A percentile compares a stretch with the other conserved stretches of the same genome.
Conservation (phyloP, 2,888 invertebrate species). For the Smittia sp. region DNA sequence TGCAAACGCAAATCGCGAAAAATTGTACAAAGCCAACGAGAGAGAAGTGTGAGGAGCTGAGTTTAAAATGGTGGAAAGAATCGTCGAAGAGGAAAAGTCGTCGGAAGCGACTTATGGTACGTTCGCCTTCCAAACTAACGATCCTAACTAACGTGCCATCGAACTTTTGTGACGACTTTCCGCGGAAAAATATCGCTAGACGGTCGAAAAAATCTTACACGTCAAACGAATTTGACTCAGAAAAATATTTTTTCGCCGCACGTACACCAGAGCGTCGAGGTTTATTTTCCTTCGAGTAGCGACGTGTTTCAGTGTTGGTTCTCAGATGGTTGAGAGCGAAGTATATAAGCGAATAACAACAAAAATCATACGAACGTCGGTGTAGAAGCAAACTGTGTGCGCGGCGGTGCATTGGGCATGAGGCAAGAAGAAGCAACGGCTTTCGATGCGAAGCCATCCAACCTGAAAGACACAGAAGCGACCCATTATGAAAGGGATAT, state of each 20-base stretch:
- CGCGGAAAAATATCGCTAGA: not conserved
- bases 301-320: not conserved
- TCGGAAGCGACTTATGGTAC: slow-evolving; percentile 56
- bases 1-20: not conserved
- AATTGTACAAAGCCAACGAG: slow-evolving; percentile 20
- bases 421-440: not conserved
- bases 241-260: not conserved
- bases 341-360: slow-evolving; percentile 35
- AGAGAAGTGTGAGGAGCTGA: slow-evolving; percentile 31
- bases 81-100: slow-evolving; percentile 58
- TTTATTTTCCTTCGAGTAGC: not conserved
- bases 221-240: not conserved
- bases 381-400: not conserved
- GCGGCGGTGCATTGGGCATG: not conserved
- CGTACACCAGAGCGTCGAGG: not conserved
- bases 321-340: too few relatives aligned
- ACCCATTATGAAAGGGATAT: slow-evolving; percentile 8
- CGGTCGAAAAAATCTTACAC: not conserved
- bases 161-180: not conserved
- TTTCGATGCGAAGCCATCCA: not conserved
- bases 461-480: not conserved
- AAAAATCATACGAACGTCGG: slow-evolving; percentile 40
- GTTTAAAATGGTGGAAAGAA: slow-evolving; percentile 62
- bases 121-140: slow-evolving; percentile 43
- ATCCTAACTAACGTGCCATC: not conserved